phyloP scores from a whole-genome alignment of 2,888 invertebrate species.

The Junonia oenone region DNA sequence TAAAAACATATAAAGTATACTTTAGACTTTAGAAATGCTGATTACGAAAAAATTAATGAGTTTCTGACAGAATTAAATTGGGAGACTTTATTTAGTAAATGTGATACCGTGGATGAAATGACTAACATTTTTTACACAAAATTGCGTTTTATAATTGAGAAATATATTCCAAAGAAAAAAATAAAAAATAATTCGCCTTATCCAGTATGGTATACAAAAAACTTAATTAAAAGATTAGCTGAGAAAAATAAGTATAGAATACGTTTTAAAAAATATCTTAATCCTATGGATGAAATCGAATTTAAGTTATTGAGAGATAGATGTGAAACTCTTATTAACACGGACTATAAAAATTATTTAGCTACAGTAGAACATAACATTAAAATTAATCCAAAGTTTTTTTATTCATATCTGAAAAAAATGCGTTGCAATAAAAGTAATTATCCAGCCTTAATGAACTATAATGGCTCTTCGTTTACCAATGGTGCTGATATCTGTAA shows the following conservation, averaged over 20 bases:
- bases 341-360: background rate
- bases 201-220: background rate
- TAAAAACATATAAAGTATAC: slow-evolving; percentile 1
- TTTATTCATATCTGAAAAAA: background rate
- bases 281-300: slow-evolving; percentile 5
- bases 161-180: background rate
- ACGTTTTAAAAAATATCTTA: slow-evolving; percentile 1
- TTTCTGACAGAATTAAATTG: background rate
- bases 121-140: background rate
- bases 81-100: background rate
- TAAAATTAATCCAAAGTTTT: slow-evolving; percentile 1
- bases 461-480: background rate
- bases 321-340: background rate
- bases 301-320: slow-evolving; percentile 1
- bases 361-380: background rate
- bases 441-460: background rate
- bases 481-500: background rate
- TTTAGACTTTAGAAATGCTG: background rate
- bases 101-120: background rate
- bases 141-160: background rate
- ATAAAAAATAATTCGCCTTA: background rate
- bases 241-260: slow-evolving; percentile 4
- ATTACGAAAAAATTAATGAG: background rate
- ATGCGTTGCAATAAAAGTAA: background rate
- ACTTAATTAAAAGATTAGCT: background rate